Percentiles rank a stretch among this genome's conserved stretches.
Evolutionary conservation across 2,113 vertebrate genomes (phyloP).

Genomic region (Hypanus sabinus): DNA sequence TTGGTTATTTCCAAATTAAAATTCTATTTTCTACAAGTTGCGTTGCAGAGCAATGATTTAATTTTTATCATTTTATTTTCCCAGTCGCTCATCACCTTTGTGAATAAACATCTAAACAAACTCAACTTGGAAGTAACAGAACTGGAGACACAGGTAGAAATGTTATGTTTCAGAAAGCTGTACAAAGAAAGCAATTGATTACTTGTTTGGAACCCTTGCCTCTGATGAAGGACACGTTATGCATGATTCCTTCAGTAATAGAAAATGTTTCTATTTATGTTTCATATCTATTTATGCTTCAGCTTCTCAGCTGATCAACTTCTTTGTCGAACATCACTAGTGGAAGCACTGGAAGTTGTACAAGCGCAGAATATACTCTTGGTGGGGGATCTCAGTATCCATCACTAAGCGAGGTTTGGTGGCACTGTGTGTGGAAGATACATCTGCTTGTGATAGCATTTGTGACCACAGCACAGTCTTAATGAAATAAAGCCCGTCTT

Average conservation of each 20-base stretch:
- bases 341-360: no score
- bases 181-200: neutral
- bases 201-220: neutral
- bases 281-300: neutral
- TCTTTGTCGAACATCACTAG: no score
- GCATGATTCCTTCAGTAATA: neutral
- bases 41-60: neutral
- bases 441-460: no score
- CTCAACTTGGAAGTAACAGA: slow-evolving; percentile 77
- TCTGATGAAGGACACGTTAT: neutral
- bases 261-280: neutral
- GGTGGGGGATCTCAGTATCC: no score
- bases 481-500: no score
- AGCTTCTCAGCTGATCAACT: no score
- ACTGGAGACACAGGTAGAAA: slow-evolving; percentile 70
- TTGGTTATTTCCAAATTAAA: no score
- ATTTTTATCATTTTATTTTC: slow-evolving; percentile 38
- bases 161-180: neutral
- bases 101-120: slow-evolving; percentile 80
- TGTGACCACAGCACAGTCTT: no score
- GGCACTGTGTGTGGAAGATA: no score
- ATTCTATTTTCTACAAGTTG: no score
- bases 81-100: slow-evolving; percentile 76
- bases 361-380: no score
- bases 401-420: no score